A percentile compares a stretch with the other conserved stretches of the same genome.
Evolutionary conservation across 1,140 invertebrate genomes (phyloP).

Genomic region (Apis laboriosa): DNA sequence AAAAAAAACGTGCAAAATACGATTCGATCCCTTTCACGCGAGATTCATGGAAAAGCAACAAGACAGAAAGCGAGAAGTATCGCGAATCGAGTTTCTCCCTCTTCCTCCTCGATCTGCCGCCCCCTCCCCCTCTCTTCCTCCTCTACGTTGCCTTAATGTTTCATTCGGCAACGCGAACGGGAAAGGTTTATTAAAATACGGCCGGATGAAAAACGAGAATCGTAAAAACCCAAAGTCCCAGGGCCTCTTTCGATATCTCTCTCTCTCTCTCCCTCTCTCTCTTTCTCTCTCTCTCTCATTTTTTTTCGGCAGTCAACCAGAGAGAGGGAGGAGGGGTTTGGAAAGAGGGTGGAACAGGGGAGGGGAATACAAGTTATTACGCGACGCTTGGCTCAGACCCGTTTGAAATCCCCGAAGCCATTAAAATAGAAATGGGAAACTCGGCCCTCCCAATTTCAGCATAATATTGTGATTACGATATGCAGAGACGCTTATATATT

Average conservation of each 20-base stretch:
- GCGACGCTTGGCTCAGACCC: slow-evolving; percentile 66
- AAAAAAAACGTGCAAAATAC: neutral
- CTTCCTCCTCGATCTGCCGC: neutral
- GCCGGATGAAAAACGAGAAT: slow-evolving; percentile 61
- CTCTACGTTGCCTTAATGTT: slow-evolving; percentile 15
- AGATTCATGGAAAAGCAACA: neutral
- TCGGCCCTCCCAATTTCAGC: slow-evolving; percentile 77
- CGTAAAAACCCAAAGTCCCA: slow-evolving; percentile 54
- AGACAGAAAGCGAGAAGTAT: neutral
- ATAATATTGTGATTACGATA: slow-evolving; percentile 80
- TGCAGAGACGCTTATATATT: slow-evolving; percentile 64
- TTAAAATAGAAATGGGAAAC: slow-evolving; percentile 79
- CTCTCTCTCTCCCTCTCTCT: neutral
- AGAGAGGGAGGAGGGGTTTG: neutral
- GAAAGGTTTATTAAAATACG: slow-evolving; percentile 57
- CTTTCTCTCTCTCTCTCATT: slow-evolving; percentile 43
- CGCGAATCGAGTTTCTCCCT: slow-evolving; percentile 1
- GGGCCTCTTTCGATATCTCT: slow-evolving; percentile 59
- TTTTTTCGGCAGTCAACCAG: neutral
- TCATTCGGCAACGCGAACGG: slow-evolving; percentile 15
- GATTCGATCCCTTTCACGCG: neutral
- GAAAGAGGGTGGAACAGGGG: neutral
- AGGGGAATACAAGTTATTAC: slow-evolving; percentile 64
- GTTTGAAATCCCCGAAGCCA: slow-evolving; percentile 76
- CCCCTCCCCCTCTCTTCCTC: neutral